A percentile compares a stretch with the other conserved stretches of the same genome.
phyloP scores from a whole-genome alignment of 2,888 invertebrate genomes.

The Torymus auratus region DNA sequence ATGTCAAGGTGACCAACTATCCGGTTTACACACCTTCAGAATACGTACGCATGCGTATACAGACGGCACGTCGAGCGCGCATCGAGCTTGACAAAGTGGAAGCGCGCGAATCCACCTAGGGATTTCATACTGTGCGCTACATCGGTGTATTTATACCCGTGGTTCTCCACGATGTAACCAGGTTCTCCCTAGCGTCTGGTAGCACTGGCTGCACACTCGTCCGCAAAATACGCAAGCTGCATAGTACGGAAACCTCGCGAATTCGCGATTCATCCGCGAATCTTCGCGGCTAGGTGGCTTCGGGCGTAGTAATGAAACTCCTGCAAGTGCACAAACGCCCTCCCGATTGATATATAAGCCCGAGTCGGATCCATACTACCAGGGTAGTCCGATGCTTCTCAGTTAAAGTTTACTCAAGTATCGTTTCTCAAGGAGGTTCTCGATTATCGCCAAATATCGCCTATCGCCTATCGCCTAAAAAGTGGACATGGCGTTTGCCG shows the following conservation, averaged over 20 bases:
- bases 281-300: too few species aligned
- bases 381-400: conserved; percentile 65
- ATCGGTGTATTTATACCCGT: too few species aligned
- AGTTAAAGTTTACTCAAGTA: conserved; percentile 63
- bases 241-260: conserved; percentile 13
- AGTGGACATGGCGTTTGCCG: conserved; percentile 49
- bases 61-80: too few species aligned
- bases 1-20: conserved; percentile 4
- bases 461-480: conserved; percentile 62
- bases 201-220: background rate
- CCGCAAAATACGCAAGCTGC: background rate
- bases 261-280: too few species aligned
- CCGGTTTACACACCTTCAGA: background rate
- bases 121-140: too few species aligned
- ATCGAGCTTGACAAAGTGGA: too few species aligned
- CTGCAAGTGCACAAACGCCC: too few species aligned
- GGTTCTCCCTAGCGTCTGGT: background rate
- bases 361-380: conserved; percentile 5
- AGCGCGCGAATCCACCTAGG: too few species aligned
- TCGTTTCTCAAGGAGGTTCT: conserved; percentile 62
- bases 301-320: too few species aligned
- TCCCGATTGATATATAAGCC: conserved; percentile 59
- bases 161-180: too few species aligned
- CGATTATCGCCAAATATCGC: conserved; percentile 61
- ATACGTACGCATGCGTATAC: too few species aligned